These are phyloP conservation scores for Endomychus coccineus DNA, from an alignment of 2,888 invertebrate species.

Conservation along the genomic window DNA sequence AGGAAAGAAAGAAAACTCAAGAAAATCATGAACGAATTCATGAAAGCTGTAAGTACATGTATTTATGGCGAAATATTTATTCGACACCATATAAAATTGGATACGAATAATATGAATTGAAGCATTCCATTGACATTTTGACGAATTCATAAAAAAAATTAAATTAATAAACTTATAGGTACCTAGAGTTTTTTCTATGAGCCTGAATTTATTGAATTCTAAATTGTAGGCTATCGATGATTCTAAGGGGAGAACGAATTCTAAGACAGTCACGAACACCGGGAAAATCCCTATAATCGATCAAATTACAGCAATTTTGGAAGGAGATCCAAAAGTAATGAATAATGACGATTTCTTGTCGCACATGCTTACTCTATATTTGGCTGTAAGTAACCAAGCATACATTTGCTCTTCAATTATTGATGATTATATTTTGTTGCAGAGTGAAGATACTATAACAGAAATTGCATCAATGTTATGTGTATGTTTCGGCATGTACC, in stretches of 20 bases:
- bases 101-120: too few relatives aligned
- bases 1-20: constrained; percentile 1
- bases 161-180: too few relatives aligned
- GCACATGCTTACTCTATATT: constrained; percentile 29
- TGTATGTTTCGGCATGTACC: constrained; percentile 35
- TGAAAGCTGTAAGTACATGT: background rate
- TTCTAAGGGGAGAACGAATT: background rate
- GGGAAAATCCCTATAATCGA: constrained; percentile 26
- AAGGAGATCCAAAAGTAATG: constrained; percentile 23
- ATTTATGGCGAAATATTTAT: too few relatives aligned
- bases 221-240: background rate
- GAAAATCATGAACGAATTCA: background rate
- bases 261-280: background rate
- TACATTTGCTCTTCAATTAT: too few relatives aligned
- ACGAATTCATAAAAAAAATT: too few relatives aligned
- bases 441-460: constrained; percentile 34
- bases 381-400: constrained; percentile 30
- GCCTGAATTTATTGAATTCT: background rate
- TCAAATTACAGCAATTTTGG: constrained; percentile 22
- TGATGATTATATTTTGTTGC: too few relatives aligned
- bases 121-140: too few relatives aligned
- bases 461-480: constrained; percentile 25
- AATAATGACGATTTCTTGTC: constrained; percentile 23
- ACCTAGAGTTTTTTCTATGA: too few relatives aligned
- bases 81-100: too few relatives aligned